Percentiles rank a stretch among this genome's conserved stretches.
Evolutionary conservation across 2,888 invertebrate genomes (phyloP).

Genomic region (Bruchidius siliquastri): DNA sequence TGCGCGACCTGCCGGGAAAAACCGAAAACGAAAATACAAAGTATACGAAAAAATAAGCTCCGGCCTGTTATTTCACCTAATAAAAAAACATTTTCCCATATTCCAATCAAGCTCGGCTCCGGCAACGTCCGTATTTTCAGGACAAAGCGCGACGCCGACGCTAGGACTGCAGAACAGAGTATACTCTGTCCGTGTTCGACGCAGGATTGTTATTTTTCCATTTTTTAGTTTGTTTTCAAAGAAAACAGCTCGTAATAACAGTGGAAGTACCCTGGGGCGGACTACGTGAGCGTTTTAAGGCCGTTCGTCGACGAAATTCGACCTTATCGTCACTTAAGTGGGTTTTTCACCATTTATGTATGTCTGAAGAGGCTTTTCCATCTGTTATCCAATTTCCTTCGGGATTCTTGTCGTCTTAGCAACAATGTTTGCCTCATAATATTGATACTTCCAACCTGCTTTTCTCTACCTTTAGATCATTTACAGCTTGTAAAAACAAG

Average conservation of each 20-base stretch:
- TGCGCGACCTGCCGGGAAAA: background rate
- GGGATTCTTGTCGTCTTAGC: background rate
- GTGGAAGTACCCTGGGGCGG: slow-evolving; percentile 22
- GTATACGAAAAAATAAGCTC: slow-evolving; percentile 1
- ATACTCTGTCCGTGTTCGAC: slow-evolving; percentile 26
- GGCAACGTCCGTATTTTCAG: slow-evolving; percentile 16
- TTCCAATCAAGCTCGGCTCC: slow-evolving; percentile 24
- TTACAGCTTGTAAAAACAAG: too few relatives aligned
- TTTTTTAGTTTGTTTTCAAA: slow-evolving; percentile 45
- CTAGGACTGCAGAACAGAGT: slow-evolving; percentile 21
- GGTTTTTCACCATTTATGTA: slow-evolving; percentile 13
- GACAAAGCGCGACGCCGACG: slow-evolving; percentile 9
- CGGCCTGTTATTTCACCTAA: slow-evolving; percentile 4
- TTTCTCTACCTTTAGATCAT: too few relatives aligned
- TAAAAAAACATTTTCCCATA: slow-evolving; percentile 24
- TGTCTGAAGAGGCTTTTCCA: background rate
- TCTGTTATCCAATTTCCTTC: background rate
- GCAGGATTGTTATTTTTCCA: slow-evolving; percentile 43
- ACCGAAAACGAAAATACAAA: background rate
- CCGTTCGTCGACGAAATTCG: slow-evolving; percentile 16
- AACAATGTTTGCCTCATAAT: background rate
- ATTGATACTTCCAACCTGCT: background rate
- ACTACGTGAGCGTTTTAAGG: slow-evolving; percentile 1
- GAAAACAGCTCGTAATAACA: slow-evolving; percentile 41
- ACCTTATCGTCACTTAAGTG: slow-evolving; percentile 17